Base-by-base conservation (phyloP, 1,140 invertebrate genomes). In the Helicoverpa zea region DNA sequence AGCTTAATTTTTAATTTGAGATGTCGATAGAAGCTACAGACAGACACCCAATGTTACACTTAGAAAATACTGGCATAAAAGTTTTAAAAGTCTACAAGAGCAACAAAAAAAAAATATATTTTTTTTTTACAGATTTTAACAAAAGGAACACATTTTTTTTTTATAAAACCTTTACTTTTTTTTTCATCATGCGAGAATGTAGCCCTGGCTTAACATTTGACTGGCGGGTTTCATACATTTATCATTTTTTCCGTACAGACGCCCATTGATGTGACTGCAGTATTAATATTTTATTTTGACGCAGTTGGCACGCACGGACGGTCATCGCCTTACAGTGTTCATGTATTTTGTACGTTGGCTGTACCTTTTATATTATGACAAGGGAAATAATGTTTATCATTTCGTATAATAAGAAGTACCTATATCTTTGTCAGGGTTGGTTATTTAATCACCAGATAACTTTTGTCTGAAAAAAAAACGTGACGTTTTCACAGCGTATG, bases 281-380 rank as follows among this genome's bases (percentile, higher is more conserved):
- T 63, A 73, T 79, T 52, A 59, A 79, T 79, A 79, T 79, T 79
- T 79, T 79, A 79, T 79, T 79, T 79, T 79, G 78, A 43, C 66
- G 68, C 78, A 79, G 75, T 66, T 78, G 61, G 16, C 43, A 18
- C 43, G 51, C 43, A 54, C 56, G 54, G 23, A 59, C 35, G 66
- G 66, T 49, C 35, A 18, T 35, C 54, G 59, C 56, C 66, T 79
- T 59, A 61, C 78, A 79, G 29, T 29, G 76, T 23, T 52, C 23
- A 9, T 23, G 49, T 78, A 47, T 52, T 54, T 66, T 78, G 66
- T 78, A 66, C 23, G 56, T 75, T 43, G 56, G 1, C 30, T 74
- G 30, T 49, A 61, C 56, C 12, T 43, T 43, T 43, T 43, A 43
- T 43, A 43, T 43, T 43, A 43, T 43, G 35, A 43, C 0, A 43